Evolutionary conservation across 2,888 invertebrate genomes (phyloP).

Genomic region (Sturmia bella): DNA sequence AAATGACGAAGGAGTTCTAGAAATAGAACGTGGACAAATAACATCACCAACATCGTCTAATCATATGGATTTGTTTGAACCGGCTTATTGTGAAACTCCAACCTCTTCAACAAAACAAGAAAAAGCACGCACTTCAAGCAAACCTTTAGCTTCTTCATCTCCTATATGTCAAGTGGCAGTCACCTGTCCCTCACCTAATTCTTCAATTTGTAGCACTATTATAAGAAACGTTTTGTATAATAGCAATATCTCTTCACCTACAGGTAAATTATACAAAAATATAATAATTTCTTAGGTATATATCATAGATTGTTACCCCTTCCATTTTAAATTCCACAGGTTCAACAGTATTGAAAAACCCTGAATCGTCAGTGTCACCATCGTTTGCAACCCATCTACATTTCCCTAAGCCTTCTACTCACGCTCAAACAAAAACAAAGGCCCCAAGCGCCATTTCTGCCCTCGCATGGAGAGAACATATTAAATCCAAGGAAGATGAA

Average conservation of each 20-base stretch:
- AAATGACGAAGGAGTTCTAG: conserved; percentile 33
- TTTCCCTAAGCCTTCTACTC: no score
- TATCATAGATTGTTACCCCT: neutral
- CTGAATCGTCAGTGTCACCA: conserved; percentile 1
- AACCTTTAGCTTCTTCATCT: no score
- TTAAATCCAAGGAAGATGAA: no score
- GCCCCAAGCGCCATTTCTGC: conserved; percentile 11
- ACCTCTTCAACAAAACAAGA: conserved; percentile 1
- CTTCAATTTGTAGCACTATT: neutral
- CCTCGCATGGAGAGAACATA: no score
- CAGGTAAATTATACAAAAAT: neutral
- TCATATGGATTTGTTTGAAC: neutral
- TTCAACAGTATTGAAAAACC: conserved; percentile 1
- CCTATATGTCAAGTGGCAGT: no score
- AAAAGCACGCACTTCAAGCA: neutral
- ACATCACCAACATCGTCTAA: neutral
- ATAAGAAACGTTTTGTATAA: neutral
- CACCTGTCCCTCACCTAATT: neutral
- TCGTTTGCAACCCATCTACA: no score
- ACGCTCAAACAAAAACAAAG: neutral
- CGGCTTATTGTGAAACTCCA: conserved; percentile 2
- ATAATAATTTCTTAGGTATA: neutral
- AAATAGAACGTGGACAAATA: neutral
- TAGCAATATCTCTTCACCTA: neutral
- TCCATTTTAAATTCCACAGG: neutral